These are phyloP conservation scores for Takifugu flavidus DNA, from an alignment of 2,113 vertebrate genomes.

Conservation along the genomic window DNA sequence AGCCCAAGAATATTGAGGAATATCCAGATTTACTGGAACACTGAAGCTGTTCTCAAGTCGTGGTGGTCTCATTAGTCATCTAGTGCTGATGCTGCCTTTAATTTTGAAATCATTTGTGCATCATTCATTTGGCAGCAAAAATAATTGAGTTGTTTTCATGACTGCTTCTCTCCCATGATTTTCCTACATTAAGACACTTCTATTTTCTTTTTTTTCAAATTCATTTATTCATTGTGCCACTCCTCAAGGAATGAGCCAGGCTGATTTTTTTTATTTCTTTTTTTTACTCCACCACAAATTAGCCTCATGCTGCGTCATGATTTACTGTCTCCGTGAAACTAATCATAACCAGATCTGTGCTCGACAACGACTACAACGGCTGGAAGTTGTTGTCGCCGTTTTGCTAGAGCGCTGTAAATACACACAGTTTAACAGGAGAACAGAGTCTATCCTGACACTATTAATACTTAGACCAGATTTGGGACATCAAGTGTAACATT, in stretches of 20 bases:
- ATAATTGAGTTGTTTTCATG: constrained; percentile 5
- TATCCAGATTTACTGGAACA: not conserved
- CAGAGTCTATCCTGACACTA: too few species aligned
- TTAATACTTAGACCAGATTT: too few species aligned
- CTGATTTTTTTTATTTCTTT: not conserved
- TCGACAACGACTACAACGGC: constrained; percentile 40
- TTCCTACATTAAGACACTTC: constrained; percentile 26
- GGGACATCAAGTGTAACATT: too few species aligned
- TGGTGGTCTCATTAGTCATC: not conserved
- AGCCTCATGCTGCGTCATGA: constrained; percentile 74
- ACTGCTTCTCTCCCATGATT: constrained; percentile 21
- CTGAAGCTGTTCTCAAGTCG: constrained; percentile 2
- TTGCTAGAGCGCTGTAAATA: constrained; percentile 30
- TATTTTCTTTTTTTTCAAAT: constrained; percentile 66
- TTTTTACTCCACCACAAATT: constrained; percentile 73
- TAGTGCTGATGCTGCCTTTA: not conserved
- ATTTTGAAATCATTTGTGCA: constrained; percentile 19
- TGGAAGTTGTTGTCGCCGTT: constrained; percentile 47
- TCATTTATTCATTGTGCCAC: constrained; percentile 22
- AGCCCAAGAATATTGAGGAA: not conserved
- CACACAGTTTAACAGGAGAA: not conserved
- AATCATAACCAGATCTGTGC: constrained; percentile 74
- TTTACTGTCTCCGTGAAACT: constrained; percentile 77
- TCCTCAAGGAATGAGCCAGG: constrained; percentile 66
- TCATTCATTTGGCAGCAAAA: not conserved